These are phyloP conservation scores for Dolichotis patagonum DNA, from an alignment of 2,113 vertebrate genomes.

Conservation along the genomic window DNA sequence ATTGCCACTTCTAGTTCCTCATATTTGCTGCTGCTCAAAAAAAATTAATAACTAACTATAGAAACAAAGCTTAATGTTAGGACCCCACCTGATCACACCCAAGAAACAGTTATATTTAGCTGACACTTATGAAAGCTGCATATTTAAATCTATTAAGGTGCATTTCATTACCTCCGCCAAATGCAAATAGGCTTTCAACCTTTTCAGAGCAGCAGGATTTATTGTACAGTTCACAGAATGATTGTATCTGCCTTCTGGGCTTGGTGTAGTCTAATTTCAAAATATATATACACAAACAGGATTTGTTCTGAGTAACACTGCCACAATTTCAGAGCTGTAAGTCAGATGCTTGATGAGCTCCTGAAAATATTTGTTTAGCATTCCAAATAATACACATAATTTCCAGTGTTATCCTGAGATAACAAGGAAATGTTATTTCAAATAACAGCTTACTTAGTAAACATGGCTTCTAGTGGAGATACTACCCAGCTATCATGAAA, in stretches of 20 bases:
- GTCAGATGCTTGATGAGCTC: constrained; percentile 78
- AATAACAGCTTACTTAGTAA: constrained; percentile 67
- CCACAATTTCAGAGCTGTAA: constrained; percentile 76
- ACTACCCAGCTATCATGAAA: constrained; percentile 39
- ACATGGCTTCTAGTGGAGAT: constrained; percentile 40
- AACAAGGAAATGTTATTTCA: constrained; percentile 62
- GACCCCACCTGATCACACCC: constrained; percentile 60
- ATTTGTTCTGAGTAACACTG: constrained; percentile 79
- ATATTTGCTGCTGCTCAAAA: constrained; percentile 65
- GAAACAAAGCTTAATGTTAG: constrained; percentile 69
- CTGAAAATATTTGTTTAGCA: constrained; percentile 83
- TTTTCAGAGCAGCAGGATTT: constrained; percentile 84
- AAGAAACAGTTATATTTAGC: constrained; percentile 71
- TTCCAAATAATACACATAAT: constrained; percentile 79
- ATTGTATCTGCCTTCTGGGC: constrained; percentile 76
- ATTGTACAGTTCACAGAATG: constrained; percentile 80
- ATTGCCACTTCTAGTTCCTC: constrained; percentile 33
- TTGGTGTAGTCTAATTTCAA: constrained; percentile 71
- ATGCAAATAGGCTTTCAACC: constrained; percentile 82
- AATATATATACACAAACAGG: constrained; percentile 67
- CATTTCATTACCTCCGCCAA: constrained; percentile 78
- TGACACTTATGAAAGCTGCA: constrained; percentile 68
- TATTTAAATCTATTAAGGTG: constrained; percentile 83
- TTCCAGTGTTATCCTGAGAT: constrained; percentile 76
- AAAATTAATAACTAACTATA: constrained; percentile 60